Base-by-base conservation (phyloP, 2,888 invertebrate species). In the Oxyscelio sp. region DNA sequence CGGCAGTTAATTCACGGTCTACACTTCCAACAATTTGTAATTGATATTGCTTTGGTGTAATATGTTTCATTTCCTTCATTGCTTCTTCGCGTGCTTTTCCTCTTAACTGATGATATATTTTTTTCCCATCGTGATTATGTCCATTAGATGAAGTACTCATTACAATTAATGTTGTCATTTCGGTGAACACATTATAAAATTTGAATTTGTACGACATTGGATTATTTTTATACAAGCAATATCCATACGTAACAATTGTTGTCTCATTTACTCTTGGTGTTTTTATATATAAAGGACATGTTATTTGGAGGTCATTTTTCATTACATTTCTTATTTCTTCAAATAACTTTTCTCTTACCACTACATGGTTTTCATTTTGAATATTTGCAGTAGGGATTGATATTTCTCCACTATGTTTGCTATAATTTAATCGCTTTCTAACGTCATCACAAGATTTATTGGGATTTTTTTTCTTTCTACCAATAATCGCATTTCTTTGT, bases 31-130 rank as follows among this genome's bases (percentile, higher is more conserved):
- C 9, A 1, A 22, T 13, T 27, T 63, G 45, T 22, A 45, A 31
- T 17, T n/a, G 17, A 48, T 63, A 63, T 27, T 45, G 15, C 6
- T 45, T 45, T 2, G 63, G 63, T n/a, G 24, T 27, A 27, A n/a
- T n/a, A n/a, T n/a, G n/a, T n/a, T n/a, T n/a, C n/a, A n/a, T n/a
- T n/a, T n/a, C n/a, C n/a, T n/a, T n/a, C n/a, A n/a, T n/a, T n/a
- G n/a, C n/a, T n/a, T n/a, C n/a, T n/a, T n/a, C n/a, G n/a, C n/a
- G n/a, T n/a, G n/a, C n/a, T n/a, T n/a, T n/a, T n/a, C n/a, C n/a
- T n/a, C n/a, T n/a, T n/a, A n/a, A n/a, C n/a, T 24, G 34, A 34
- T 31, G 17, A 19, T 15, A 58, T 24, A 8, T 34, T 56, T 5
- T 58, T 13, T 24, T 13, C n/a, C 27, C 27, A 5, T 2, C 27